Base-by-base conservation (phyloP, 2,797 vertebrate genomes). In the Peromyscus aztecus region DNA sequence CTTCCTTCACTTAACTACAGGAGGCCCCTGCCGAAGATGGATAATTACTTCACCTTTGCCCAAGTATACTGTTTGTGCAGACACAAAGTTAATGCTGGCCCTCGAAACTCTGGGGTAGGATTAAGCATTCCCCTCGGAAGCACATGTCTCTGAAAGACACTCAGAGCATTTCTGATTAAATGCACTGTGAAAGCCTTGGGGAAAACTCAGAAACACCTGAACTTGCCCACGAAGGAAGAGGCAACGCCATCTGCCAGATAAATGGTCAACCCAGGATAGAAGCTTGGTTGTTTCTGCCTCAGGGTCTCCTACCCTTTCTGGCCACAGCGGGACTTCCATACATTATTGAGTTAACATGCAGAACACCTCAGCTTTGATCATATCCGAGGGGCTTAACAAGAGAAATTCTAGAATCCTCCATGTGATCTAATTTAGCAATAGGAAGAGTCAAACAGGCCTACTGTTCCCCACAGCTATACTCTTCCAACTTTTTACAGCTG, bases 91-190 rank as follows among this genome's bases (percentile, higher is more conserved):
- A 92, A 94, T 94, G 96, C 95, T 63, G 89, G 95, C 90, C 65
- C 0, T 92, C 0, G 4, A 49, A 96, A 94, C 89, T 94, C 90
- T 12, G 0, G 94, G 86, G 90, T 84, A 91, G 90, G 77, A 97
- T 95, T 94, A 97, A 89, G 71, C 76, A 55, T 71, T 71, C 82
- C 90, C 94, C 76, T 88, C 9, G 71, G 94, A 94, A 94, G 52
- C 69, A 29, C 69, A 40, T 55, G 4, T 52, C 94, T 92, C 84
- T 78, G 91, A 86, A 97, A 96, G 95, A 89, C 90, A 75, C 87
- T 96, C 71, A 7, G 76, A 90, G 92, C 92, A 61, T 52, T 96
- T 92, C 65, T 96, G 96, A 96, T 96, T 94, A 96, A 97, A 97
- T 73, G 97, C 65, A 82, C 94, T 24, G 1, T 76, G 95, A 95